These are phyloP conservation scores for Tillus elongatus DNA, from an alignment of 2,888 invertebrate genomes.

Conservation along the genomic window DNA sequence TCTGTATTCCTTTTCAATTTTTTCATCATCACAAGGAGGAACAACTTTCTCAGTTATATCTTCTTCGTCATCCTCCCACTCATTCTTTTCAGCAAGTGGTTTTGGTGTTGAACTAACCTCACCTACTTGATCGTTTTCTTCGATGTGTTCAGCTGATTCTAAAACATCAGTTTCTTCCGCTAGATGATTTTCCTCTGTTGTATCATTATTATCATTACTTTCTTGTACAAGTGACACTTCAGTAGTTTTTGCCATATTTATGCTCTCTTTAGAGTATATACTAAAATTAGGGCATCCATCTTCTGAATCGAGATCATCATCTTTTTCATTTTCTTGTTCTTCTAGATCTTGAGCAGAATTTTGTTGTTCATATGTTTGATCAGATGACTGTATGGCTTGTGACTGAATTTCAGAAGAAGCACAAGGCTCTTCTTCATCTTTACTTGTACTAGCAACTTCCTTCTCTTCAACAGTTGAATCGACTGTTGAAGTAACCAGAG, in stretches of 20 bases:
- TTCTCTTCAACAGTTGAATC: slow-evolving; percentile 10
- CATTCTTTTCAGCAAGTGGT: neutral
- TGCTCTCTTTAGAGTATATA: slow-evolving; percentile 73
- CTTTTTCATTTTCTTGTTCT: slow-evolving; percentile 34
- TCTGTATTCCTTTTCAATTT: neutral
- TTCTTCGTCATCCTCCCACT: neutral
- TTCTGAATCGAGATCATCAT: slow-evolving; percentile 48
- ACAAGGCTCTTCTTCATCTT: neutral
- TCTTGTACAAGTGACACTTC: slow-evolving; percentile 28
- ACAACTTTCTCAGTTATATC: neutral
- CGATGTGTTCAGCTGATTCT: neutral
- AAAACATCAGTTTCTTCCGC: neutral
- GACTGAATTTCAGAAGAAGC: slow-evolving; percentile 28
- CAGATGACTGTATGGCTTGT: slow-evolving; percentile 30
- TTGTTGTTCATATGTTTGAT: slow-evolving; percentile 14
- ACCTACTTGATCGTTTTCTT: neutral
- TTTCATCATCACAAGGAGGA: neutral
- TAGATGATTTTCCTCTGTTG: neutral
- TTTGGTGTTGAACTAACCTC: neutral
- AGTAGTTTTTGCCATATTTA: slow-evolving; percentile 57
- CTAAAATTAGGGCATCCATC: slow-evolving; percentile 79
- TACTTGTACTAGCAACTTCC: slow-evolving; percentile 5
- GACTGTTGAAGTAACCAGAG: slow-evolving; percentile 4
- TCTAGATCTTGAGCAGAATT: slow-evolving; percentile 17
- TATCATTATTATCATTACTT: slow-evolving; percentile 11